Conservation (phyloP, 92 coral and sea anemone species). For the Epizoanthus illoricatus region DNA sequence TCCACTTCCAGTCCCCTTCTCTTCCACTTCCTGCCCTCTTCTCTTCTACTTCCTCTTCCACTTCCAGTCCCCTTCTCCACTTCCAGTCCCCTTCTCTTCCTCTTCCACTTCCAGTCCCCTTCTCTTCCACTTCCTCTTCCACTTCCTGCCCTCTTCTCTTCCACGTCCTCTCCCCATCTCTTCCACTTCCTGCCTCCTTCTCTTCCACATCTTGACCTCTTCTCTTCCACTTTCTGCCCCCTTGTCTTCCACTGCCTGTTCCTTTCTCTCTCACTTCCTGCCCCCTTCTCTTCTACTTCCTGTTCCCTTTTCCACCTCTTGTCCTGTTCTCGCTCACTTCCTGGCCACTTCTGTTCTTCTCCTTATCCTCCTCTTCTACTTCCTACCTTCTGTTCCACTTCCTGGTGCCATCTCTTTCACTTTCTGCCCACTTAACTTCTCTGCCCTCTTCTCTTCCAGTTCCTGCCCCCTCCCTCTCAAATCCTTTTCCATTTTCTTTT, state of each 20-base stretch:
- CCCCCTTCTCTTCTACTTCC: not conserved
- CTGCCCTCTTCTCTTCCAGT: not conserved
- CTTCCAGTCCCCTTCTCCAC: not conserved
- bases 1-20: not conserved
- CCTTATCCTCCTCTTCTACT: not conserved
- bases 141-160: not conserved
- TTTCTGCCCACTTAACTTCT: not conserved
- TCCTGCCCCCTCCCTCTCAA: too few relatives aligned
- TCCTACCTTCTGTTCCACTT: not conserved
- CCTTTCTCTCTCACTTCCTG: not conserved
- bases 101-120: not conserved
- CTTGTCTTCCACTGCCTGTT: not conserved
- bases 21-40: not conserved
- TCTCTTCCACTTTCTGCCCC: not conserved
- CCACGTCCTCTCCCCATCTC: not conserved
- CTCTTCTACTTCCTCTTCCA: not conserved
- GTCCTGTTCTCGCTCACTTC: not conserved
- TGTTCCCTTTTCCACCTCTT: too few relatives aligned
- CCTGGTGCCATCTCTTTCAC: not conserved
- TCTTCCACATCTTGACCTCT: too few relatives aligned
- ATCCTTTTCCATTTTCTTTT: too few relatives aligned
- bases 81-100: not conserved
- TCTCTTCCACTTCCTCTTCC: not conserved
- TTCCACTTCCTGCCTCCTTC: not conserved
- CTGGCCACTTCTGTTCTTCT: not conserved